Base-by-base conservation (phyloP, 1,140 invertebrate genomes). In the Ditylenchus dipsaci region DNA sequence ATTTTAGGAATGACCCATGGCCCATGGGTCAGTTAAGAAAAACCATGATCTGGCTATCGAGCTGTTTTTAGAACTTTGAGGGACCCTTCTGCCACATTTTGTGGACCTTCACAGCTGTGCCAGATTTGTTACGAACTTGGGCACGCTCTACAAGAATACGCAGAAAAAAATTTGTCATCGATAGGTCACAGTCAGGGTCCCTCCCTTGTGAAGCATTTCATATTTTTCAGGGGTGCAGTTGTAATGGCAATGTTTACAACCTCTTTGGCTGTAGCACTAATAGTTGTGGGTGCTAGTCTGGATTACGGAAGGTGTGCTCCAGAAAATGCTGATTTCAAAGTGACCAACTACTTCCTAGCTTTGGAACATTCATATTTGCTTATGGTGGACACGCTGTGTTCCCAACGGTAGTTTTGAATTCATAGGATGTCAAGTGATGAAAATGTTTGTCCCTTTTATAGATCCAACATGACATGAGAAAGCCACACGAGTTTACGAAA, bases 341-440 rank as follows among this genome's bases (percentile, higher is more conserved):
- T 83, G 58, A 74, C 68, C n/a, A 76, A 82, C 49, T 84, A 83
- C 60, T 84, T 81, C 45, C 69, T 80, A 17, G 83, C 84, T 13
- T 82, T 86, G 59, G 85, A 1, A 75, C 73, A 13, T 72, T 75
- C 43, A 38, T 76, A 19, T 76, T 76, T 60, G 47, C 75, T 15
- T 76, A 75, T 58, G 75, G 75, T 1, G 75, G 75, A 1, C 75
- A 76, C 49, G 62, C 75, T 9, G 69, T 64, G 0, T 73, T 73
- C 33, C 71, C 71, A 7, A 73, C 71, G 9, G 69, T 73, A 71
- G 3, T 38, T 38, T 38, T 38, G 3, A 11, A 11, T 38, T 38
- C 11, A 19, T 8, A 74, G 29, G 71, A 5, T 65, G n/a, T 15
- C 13, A 17, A 73, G 69, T 19, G 63, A n/a, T 65, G 66, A 7